Evolutionary conservation across 1,140 invertebrate genomes (phyloP), one percentile per base, ranked within the genome.

Genomic region (Hyles vespertilio): DNA sequence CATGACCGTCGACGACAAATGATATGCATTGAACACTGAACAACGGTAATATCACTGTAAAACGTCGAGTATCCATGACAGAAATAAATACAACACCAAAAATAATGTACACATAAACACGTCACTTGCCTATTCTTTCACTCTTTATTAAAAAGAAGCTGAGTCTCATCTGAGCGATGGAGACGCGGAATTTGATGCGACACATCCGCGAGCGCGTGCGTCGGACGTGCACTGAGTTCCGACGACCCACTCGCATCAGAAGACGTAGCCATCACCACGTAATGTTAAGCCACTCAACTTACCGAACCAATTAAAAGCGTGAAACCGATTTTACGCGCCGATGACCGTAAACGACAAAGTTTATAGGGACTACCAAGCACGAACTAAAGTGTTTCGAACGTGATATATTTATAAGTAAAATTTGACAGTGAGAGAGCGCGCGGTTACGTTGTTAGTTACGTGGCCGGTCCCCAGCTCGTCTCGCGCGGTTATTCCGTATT

Each of bases 101-200:
- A 40, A 8, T 40, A 40, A 5, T 40, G 36, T 5, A 40, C 0
- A 70, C 55, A 65, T 50, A 58, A 50, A 58, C 60, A 56, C 50
- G 61, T 12, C 61, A 77, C 74, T 77, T 73, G 75, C 75, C 75
- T 71, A 72, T 57, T 59, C 63, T 68, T 49, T 65, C 59, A 51
- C 61, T 58, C 45, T 69, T 70, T 50, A 69, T 53, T 53, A 73
- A 68, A 62, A 69, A 67, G 54, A 73, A 59, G 53, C 64, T 67
- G 12, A 76, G 51, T 45, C 69, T 61, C 70, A 76, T 76, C 62
- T 67, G 73, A 40, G 61, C 66, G 57, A 69, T n/a, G 49, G 58
- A 58, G 49, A 69, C 56, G 56, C 67, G 64, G 63, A 69, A 72
- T 59, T 70, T 69, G 50, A 75, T 53, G 56, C 63, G 65, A 65